phyloP scores from a whole-genome alignment of 2,888 invertebrate species.

The Eristalis arbustorum region DNA sequence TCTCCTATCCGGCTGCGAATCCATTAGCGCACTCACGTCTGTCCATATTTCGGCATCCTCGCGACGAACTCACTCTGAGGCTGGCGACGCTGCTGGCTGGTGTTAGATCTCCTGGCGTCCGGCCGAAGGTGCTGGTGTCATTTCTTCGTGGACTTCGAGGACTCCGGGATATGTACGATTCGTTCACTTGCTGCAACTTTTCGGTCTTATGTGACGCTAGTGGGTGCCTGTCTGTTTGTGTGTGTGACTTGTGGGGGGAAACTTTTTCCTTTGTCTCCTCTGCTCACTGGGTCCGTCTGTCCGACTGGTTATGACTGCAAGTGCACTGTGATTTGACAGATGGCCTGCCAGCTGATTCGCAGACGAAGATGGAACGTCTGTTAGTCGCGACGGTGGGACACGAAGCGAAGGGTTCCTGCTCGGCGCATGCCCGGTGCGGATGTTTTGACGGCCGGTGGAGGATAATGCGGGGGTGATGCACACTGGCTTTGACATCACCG shows the following conservation, averaged over 20 bases:
- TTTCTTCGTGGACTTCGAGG: not conserved
- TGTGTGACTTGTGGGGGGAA: not conserved
- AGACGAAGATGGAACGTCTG: constrained; percentile 48
- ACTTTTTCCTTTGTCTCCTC: not conserved
- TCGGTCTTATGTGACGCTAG: too few relatives aligned
- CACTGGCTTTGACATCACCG: constrained; percentile 23
- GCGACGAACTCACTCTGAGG: not conserved
- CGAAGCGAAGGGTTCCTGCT: constrained; percentile 15
- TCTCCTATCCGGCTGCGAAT: constrained; percentile 59
- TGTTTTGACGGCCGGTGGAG: constrained; percentile 52
- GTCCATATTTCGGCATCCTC: constrained; percentile 60
- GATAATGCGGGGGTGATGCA: not conserved
- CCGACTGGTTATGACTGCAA: constrained; percentile 24
- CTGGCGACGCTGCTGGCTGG: not conserved
- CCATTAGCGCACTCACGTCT: constrained; percentile 47
- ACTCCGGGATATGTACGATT: constrained; percentile 7
- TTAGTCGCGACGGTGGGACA: not conserved
- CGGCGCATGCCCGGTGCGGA: constrained; percentile 45
- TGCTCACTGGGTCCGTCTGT: not conserved
- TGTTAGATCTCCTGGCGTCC: not conserved
- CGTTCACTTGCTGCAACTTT: not conserved
- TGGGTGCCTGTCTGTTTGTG: not conserved
- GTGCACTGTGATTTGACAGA: constrained; percentile 44
- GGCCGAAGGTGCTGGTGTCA: not conserved
- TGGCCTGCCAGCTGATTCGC: constrained; percentile 52